Conservation (phyloP, 1,140 invertebrate species). For the Ephestia elutella region DNA sequence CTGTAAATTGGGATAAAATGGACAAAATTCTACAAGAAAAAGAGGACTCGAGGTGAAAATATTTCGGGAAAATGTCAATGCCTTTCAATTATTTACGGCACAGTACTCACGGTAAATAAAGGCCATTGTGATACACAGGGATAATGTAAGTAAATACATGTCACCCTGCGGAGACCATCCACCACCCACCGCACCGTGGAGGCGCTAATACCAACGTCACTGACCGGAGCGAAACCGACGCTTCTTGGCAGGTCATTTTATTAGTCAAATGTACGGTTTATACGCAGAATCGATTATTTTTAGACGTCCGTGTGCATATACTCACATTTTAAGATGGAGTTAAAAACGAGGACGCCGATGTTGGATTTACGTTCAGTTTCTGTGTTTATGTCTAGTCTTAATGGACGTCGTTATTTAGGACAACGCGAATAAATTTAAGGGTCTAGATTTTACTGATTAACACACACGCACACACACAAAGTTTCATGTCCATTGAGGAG, state of each 20-base stretch:
- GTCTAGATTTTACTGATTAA: too few relatives aligned
- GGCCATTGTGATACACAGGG: not conserved
- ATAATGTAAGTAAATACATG: not conserved
- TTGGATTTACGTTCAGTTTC: conserved; percentile 16
- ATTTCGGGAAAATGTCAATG: not conserved
- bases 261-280: conserved; percentile 4
- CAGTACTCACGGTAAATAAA: not conserved
- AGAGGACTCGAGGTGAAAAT: not conserved
- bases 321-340: conserved; percentile 21
- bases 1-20: not conserved
- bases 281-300: conserved; percentile 22
- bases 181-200: conserved; percentile 5
- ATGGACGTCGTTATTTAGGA: conserved; percentile 4
- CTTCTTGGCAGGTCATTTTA: conserved; percentile 20
- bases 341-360: conserved; percentile 38
- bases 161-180: not conserved
- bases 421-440: too few relatives aligned
- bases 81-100: not conserved
- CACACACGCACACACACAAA: too few relatives aligned
- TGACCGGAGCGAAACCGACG: conserved; percentile 27
- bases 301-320: conserved; percentile 16
- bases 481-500: too few relatives aligned
- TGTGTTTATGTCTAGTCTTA: conserved; percentile 10
- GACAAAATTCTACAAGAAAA: not conserved
- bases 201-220: conserved; percentile 26